Base-by-base conservation (phyloP, 2,113 vertebrate genomes). In the Tetraodon nigroviridis region DNA sequence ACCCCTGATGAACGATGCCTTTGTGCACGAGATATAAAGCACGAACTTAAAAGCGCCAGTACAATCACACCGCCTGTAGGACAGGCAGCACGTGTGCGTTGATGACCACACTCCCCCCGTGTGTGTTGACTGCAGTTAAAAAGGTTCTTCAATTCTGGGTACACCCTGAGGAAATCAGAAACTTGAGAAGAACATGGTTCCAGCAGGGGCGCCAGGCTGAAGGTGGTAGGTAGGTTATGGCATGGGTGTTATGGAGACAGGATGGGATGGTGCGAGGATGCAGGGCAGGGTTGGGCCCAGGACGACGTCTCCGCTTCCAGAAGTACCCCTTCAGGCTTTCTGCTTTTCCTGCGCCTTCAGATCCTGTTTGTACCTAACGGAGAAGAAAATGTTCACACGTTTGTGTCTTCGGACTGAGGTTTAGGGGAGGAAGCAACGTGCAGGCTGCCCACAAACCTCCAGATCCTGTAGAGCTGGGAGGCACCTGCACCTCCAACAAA, bases 391-490 rank as follows among this genome's bases (percentile, higher is more conserved):
- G 40, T 7, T 18, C 17, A 49, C 3, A 49, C 20, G n/a, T 49
- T 12, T 49, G 47, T 1, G 20, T 20, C n/a, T 10, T 49, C 32
- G 2, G 10, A 12, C 32, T 7, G 22, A 27, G 5, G 24, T 37
- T 37, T 8, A 37, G 32, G 12, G 10, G 32, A 37, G 2, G 4
- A 37, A 11, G 12, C 12, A 37, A 37, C 4, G 12, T 8, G 32
- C 32, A 37, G 32, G 32, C 12, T 37, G 32, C 2, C 32, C n/a
- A 83, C 92, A 70, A 85, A 99, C 96, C 89, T 93, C 93, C 93
- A 97, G 89, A 99, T 99, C 71, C 96, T 90, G 67, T 89, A 93
- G 49, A 99, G 94, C 78, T 99, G 97, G 32, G 93, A 93, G 53
- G 71, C 75, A 64, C 97, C 97, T 15, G 95, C 95, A 61, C 88